phyloP scores from a whole-genome alignment of 2,797 vertebrate genomes.

The Hylomyscus alleni region DNA sequence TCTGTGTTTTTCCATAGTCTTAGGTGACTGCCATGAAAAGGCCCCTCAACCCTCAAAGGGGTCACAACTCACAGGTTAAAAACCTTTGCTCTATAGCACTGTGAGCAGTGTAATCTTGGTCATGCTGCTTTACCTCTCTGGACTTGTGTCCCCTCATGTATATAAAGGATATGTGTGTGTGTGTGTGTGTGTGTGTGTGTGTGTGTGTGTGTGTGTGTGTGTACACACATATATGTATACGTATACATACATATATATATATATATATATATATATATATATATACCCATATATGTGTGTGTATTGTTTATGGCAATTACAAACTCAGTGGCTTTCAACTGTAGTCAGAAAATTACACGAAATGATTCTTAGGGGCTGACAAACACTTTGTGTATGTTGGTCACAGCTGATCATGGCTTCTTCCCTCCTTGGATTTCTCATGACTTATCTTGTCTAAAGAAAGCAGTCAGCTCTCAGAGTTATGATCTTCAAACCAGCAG shows the following conservation, averaged over 20 bases:
- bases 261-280: too few relatives aligned
- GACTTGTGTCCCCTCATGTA: not conserved
- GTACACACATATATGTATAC: too few relatives aligned
- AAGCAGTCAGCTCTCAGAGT: not conserved
- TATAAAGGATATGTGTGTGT: not conserved
- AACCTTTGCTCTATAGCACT: not conserved
- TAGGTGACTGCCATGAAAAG: not conserved
- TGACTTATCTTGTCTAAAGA: conserved; percentile 17
- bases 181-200: too few relatives aligned
- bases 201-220: too few relatives aligned
- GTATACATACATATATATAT: too few relatives aligned
- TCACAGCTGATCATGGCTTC: not conserved
- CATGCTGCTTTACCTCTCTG: not conserved
- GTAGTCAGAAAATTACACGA: not conserved
- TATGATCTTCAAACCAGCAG: not conserved
- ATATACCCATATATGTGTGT: too few relatives aligned
- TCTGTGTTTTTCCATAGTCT: not conserved
- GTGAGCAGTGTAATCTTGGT: not conserved
- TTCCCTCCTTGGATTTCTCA: not conserved
- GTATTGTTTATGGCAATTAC: not conserved
- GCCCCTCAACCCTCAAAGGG: not conserved
- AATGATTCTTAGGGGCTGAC: too few relatives aligned
- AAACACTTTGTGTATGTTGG: not conserved
- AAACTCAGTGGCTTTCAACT: not conserved
- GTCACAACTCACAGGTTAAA: too few relatives aligned